Evolutionary conservation across 2,888 invertebrate species (phyloP).

Genomic region (Phyto melanocephala): DNA sequence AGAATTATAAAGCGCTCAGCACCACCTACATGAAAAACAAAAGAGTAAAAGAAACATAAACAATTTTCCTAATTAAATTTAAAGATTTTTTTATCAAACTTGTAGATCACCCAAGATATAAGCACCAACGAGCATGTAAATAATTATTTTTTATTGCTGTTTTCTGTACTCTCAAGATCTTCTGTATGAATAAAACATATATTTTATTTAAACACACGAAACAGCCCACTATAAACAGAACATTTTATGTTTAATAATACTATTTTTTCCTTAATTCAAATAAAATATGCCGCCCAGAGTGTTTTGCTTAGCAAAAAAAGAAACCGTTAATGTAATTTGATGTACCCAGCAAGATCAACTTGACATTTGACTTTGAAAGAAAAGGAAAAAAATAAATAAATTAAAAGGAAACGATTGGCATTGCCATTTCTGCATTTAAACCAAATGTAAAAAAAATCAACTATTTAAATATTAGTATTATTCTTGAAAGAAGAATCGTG

Average conservation of each 20-base stretch:
- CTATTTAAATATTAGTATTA: background rate
- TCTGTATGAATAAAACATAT: constrained; percentile 50
- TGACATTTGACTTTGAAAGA: constrained; percentile 61
- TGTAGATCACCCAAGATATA: constrained; percentile 48
- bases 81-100: constrained; percentile 40
- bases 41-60: background rate
- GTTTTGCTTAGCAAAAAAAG: background rate
- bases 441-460: too few relatives aligned
- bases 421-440: background rate
- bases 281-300: constrained; percentile 44
- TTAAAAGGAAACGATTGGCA: background rate
- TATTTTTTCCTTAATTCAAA: constrained; percentile 38
- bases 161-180: constrained; percentile 2
- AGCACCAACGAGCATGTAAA: background rate
- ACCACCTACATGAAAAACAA: constrained; percentile 17
- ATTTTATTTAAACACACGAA: background rate
- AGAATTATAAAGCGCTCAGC: background rate
- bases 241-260: background rate
- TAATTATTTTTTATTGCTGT: background rate
- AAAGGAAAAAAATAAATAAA: too few relatives aligned
- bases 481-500: constrained; percentile 10
- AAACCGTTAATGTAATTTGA: constrained; percentile 18
- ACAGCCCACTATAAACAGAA: constrained; percentile 31
- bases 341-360: constrained; percentile 42
- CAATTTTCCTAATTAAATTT: constrained; percentile 49